These are phyloP conservation scores for Lasioglossum figueresi DNA, from an alignment of 2,888 invertebrate genomes.

Conservation along the genomic window DNA sequence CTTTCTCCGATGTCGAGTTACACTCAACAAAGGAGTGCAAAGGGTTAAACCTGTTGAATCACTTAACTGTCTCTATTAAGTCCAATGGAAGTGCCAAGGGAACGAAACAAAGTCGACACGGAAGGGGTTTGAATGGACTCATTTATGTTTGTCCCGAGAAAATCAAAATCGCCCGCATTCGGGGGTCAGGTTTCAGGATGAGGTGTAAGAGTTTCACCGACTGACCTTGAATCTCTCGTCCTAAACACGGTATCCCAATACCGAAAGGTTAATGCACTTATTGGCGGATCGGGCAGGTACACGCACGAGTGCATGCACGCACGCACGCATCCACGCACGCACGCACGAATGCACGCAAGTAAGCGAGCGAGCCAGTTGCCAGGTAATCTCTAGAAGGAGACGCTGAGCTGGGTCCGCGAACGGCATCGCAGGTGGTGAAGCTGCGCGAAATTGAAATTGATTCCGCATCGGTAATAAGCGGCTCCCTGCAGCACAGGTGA, in stretches of 20 bases:
- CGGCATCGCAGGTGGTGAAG: conserved; percentile 68
- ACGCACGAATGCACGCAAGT: not conserved
- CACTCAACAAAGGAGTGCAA: no score
- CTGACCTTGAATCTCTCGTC: not conserved
- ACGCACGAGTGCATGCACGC: conserved; percentile 4
- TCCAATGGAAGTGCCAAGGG: not conserved
- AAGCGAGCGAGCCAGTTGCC: conserved; percentile 31
- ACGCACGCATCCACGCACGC: conserved; percentile 6
- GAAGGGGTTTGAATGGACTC: not conserved
- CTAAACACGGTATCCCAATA: not conserved
- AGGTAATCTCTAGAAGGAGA: conserved; percentile 59
- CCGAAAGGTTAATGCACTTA: conserved; percentile 21
- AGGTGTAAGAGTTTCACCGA: not conserved
- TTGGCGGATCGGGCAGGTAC: not conserved
- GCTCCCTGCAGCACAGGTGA: conserved; percentile 60
- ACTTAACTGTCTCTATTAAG: no score
- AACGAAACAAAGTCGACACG: no score
- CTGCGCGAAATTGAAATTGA: conserved; percentile 77
- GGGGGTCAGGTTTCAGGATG: not conserved
- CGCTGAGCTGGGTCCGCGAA: conserved; percentile 43
- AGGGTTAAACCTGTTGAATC: no score
- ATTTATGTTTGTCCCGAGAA: not conserved
- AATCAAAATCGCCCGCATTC: not conserved
- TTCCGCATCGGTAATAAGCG: conserved; percentile 75
- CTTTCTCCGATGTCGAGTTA: no score